phyloP scores from a whole-genome alignment of 2,797 vertebrate genomes.

The Margarornis squamiger region DNA sequence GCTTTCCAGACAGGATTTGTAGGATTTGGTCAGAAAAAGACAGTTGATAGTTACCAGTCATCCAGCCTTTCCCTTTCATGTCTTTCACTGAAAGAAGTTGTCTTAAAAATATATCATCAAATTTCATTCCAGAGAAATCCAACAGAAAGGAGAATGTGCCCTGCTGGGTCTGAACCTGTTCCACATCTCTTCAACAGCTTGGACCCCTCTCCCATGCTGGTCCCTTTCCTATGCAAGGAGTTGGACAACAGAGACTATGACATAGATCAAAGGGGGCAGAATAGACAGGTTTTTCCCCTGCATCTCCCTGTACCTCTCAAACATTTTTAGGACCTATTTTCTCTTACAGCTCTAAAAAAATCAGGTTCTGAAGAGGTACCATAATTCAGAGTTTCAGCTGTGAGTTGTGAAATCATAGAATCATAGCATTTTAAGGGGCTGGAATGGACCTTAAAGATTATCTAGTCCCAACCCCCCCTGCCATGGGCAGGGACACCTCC shows the following conservation, averaged over 20 bases:
- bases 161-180: not conserved
- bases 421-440: not conserved
- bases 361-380: not conserved
- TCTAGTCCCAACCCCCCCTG: not conserved
- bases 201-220: not conserved
- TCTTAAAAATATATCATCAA: not conserved
- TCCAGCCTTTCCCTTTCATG: not conserved
- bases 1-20: constrained; percentile 29
- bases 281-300: not conserved
- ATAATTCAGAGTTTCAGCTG: not conserved
- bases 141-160: not conserved
- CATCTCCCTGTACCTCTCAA: not conserved
- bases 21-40: not conserved
- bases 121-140: not conserved
- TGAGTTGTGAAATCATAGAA: not conserved
- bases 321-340: not conserved
- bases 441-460: not conserved
- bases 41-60: not conserved
- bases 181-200: not conserved
- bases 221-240: not conserved
- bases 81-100: not conserved
- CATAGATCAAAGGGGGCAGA: not conserved
- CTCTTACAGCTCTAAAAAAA: not conserved
- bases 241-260: not conserved
- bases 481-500: not conserved